Evolutionary conservation across 2,113 vertebrate genomes (phyloP).

Genomic region (Canis aureus): DNA sequence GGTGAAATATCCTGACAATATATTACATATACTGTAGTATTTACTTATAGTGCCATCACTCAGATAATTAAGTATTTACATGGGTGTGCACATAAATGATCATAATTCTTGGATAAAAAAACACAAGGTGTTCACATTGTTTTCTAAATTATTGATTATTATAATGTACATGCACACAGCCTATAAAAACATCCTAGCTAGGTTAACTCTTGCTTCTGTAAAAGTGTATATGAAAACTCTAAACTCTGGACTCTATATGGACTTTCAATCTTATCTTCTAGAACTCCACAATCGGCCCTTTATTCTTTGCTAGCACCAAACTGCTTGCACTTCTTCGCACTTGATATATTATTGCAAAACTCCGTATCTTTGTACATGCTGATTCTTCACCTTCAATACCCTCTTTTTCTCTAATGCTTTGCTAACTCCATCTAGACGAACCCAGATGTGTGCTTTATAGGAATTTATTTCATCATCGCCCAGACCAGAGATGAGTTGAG

Average conservation of each 20-base stretch:
- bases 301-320: not conserved
- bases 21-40: not conserved
- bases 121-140: not conserved
- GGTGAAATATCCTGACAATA: not conserved
- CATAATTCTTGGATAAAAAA: not conserved
- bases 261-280: not conserved
- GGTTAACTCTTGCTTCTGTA: not conserved
- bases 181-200: not conserved
- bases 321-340: not conserved
- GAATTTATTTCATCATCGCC: not conserved
- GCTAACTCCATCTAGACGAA: not conserved
- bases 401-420: not conserved
- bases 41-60: not conserved
- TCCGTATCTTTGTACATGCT: not conserved
- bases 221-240: not conserved
- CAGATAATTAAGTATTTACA: not conserved
- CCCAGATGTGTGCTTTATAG: not conserved
- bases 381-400: not conserved
- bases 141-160: slow-evolving; percentile 48
- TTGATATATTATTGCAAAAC: not conserved
- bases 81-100: not conserved
- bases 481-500: not conserved
- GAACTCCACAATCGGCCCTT: not conserved
- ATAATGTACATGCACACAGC: not conserved
- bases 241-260: not conserved